These are phyloP conservation scores for Melanostoma mellinum DNA, from an alignment of 2,888 invertebrate species.

Conservation along the genomic window DNA sequence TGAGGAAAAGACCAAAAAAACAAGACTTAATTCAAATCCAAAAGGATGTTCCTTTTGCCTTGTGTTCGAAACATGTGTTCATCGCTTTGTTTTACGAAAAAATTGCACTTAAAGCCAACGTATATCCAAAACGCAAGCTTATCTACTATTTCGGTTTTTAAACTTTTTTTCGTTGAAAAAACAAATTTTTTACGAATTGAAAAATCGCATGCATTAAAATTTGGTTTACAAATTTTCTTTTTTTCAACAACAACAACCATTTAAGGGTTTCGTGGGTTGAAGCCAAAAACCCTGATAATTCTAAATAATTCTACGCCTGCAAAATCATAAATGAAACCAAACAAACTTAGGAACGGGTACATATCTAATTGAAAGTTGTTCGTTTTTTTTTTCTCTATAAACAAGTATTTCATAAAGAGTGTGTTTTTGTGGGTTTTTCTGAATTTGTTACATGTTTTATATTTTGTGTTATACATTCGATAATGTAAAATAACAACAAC, in stretches of 20 bases:
- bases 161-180: too few relatives aligned
- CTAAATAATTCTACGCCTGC: conserved; percentile 56
- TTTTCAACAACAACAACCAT: conserved; percentile 51
- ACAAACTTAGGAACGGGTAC: conserved; percentile 42
- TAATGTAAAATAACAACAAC: conserved; percentile 72
- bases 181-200: too few relatives aligned
- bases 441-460: conserved; percentile 60
- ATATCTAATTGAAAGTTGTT: conserved; percentile 16
- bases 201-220: too few relatives aligned
- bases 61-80: too few relatives aligned
- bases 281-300: too few relatives aligned
- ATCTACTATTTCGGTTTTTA: too few relatives aligned
- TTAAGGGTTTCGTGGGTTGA: conserved; percentile 15
- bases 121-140: too few relatives aligned
- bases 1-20: too few relatives aligned
- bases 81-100: too few relatives aligned
- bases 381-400: conserved; percentile 5
- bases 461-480: conserved; percentile 65
- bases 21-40: too few relatives aligned
- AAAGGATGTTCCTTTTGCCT: too few relatives aligned
- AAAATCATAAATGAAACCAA: conserved; percentile 56
- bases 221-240: not conserved
- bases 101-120: too few relatives aligned
- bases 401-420: conserved; percentile 39
- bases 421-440: conserved; percentile 43